These are phyloP conservation scores for Lepus townsendii DNA, from an alignment of 2,797 vertebrate species.

Conservation along the genomic window DNA sequence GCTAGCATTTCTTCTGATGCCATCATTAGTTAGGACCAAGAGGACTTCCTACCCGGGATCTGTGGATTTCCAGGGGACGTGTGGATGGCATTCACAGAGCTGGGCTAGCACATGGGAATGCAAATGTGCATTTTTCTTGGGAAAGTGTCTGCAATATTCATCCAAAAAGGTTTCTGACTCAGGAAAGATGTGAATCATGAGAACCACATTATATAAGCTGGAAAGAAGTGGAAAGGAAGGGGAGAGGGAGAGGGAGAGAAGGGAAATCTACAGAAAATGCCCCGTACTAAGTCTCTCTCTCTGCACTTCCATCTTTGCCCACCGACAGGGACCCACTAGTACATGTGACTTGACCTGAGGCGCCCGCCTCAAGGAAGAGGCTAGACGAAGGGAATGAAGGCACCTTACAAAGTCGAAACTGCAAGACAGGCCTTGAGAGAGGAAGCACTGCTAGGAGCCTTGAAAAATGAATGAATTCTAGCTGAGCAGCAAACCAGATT, in stretches of 20 bases:
- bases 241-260: not conserved
- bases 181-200: slow-evolving; percentile 48
- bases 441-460: slow-evolving; percentile 35
- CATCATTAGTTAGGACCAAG: not conserved
- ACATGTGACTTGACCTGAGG: not conserved
- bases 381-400: slow-evolving; percentile 48
- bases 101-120: not conserved
- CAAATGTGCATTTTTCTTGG: not conserved
- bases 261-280: not conserved
- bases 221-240: not conserved
- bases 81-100: not conserved
- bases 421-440: slow-evolving; percentile 29
- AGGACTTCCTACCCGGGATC: not conserved
- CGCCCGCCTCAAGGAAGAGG: not conserved
- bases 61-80: not conserved
- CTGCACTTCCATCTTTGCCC: not conserved
- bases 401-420: slow-evolving; percentile 8
- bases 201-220: slow-evolving; percentile 5
- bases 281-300: slow-evolving; percentile 38
- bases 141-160: not conserved
- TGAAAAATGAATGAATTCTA: slow-evolving; percentile 67
- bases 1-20: not conserved
- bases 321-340: not conserved
- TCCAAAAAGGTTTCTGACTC: slow-evolving; percentile 24
- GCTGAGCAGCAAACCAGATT: slow-evolving; percentile 58